phyloP scores from a whole-genome alignment of 2,113 vertebrate genomes.

The Cebus imitator region DNA sequence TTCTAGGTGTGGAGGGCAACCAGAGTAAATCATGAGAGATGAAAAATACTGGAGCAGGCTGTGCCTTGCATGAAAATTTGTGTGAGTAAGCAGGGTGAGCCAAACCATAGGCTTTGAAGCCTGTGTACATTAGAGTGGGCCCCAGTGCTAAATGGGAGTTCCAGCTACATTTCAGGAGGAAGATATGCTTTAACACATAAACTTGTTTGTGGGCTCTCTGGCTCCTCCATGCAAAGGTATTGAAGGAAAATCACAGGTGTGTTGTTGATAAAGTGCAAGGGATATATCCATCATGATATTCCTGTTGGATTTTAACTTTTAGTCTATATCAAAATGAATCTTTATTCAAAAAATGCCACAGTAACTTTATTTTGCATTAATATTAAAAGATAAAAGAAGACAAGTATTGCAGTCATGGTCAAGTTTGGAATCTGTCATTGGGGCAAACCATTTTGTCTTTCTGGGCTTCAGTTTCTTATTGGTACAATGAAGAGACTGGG shows the following conservation, averaged over 20 bases:
- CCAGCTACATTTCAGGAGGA: neutral
- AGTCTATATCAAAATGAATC: slow-evolving; percentile 5
- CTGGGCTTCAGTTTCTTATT: slow-evolving; percentile 21
- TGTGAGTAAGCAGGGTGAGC: neutral
- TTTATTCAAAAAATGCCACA: slow-evolving; percentile 23
- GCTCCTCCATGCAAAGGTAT: neutral
- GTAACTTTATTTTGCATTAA: neutral
- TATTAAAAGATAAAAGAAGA: slow-evolving; percentile 37
- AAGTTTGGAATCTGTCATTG: neutral
- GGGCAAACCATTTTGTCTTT: neutral
- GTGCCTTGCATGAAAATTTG: neutral
- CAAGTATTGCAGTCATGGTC: neutral
- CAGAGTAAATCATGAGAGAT: neutral
- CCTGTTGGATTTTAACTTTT: slow-evolving; percentile 51
- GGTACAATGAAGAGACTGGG: neutral
- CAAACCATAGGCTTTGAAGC: neutral
- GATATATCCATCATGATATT: neutral
- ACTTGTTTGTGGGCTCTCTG: neutral
- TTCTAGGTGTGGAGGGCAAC: neutral
- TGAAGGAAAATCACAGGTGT: neutral
- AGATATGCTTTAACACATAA: neutral
- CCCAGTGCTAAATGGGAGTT: neutral
- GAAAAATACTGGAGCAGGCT: neutral
- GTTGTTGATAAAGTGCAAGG: slow-evolving; percentile 10
- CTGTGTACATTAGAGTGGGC: neutral